Evolutionary conservation across 2,888 invertebrate species (phyloP), one percentile per base, ranked within the genome.

Genomic region (Orthosia gracilis): DNA sequence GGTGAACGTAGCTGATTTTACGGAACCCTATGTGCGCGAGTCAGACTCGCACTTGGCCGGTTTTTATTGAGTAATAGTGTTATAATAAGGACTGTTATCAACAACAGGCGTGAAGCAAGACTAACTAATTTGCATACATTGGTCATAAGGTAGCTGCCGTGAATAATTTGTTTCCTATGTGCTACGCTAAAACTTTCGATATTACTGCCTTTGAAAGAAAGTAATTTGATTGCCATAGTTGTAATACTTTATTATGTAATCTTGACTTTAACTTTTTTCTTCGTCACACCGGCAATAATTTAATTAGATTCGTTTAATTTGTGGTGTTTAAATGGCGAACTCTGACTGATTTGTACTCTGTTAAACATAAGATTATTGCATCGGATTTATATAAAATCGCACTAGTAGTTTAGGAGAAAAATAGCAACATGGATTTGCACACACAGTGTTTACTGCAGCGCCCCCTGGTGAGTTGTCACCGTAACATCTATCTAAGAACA

Each of bases 81-180:
- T 40, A 23, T 2, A 23, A 67, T 64, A n/a, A 26, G 15, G 21
- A 57, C 13, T 64, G 65, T 78, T 70, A 65, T 67, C 79, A 78
- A 68, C 52, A 15, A 11, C 21, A 23, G 17, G 17, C 69, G n/a
- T 68, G 69, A 69, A 69, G 18, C 66, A 66, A 66, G 50, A 49
- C 68, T 49, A 65, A 65, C 21, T 18, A 40, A 18, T 68, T 67
- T n/a, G 50, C 17, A 15, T 17, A 40, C 15, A 59, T 40, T 45
- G 15, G 1, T 45, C 3, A 18, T n/a, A 5, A 47, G n/a, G 26
- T 18, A 21, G 4, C 7, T 13, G 7, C 59, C 40, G 40, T 17
- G 17, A n/a, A 49, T 1, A 7, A 54, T 73, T 89, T 64, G 81
- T 75, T 63, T 59, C 50, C 62, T 21, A 23, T 21, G n/a, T 21